A percentile compares a stretch with the other conserved stretches of the same genome.
Evolutionary conservation across 2,113 vertebrate species (phyloP).

Genomic region (Pseudorhombus dupliciocellatus): DNA sequence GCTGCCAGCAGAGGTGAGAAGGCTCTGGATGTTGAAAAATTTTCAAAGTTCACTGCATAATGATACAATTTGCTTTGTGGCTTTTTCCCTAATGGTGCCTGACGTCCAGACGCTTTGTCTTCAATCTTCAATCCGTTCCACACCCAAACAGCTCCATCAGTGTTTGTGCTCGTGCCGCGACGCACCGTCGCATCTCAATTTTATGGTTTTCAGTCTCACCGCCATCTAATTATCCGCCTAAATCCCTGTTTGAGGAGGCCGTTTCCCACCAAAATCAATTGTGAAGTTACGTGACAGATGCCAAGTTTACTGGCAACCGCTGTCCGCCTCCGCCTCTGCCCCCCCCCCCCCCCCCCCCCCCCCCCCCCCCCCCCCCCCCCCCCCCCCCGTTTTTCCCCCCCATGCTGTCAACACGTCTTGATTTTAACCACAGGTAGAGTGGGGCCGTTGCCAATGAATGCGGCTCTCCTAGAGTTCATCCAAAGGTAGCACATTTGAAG

Average conservation of each 20-base stretch:
- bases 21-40: slow-evolving; percentile 56
- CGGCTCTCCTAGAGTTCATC: slow-evolving; percentile 70
- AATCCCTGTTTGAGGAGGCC: slow-evolving; percentile 36
- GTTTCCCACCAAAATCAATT: slow-evolving; percentile 58
- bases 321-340: slow-evolving; percentile 25
- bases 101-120: slow-evolving; percentile 68
- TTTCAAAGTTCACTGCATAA: slow-evolving; percentile 67
- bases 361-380: slow-evolving; percentile 21
- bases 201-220: slow-evolving; percentile 19
- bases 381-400: slow-evolving; percentile 34
- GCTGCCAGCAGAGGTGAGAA: slow-evolving; percentile 63
- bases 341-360: slow-evolving; percentile 26
- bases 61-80: slow-evolving; percentile 67
- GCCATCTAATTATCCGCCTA: slow-evolving; percentile 56
- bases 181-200: slow-evolving; percentile 44
- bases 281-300: slow-evolving; percentile 57
- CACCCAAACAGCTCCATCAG: slow-evolving; percentile 58
- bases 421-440: slow-evolving; percentile 74
- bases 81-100: slow-evolving; percentile 62
- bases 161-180: slow-evolving; percentile 34
- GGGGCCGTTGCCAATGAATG: slow-evolving; percentile 62
- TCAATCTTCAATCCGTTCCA: slow-evolving; percentile 57
- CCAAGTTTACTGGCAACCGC: slow-evolving; percentile 59
- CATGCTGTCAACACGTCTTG: slow-evolving; percentile 71
- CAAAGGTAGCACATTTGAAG: slow-evolving; percentile 77